Evolutionary conservation across 2,888 invertebrate species (phyloP), one percentile per base, ranked within the genome.

Genomic region (Hirtodrosophila trivittata): DNA sequence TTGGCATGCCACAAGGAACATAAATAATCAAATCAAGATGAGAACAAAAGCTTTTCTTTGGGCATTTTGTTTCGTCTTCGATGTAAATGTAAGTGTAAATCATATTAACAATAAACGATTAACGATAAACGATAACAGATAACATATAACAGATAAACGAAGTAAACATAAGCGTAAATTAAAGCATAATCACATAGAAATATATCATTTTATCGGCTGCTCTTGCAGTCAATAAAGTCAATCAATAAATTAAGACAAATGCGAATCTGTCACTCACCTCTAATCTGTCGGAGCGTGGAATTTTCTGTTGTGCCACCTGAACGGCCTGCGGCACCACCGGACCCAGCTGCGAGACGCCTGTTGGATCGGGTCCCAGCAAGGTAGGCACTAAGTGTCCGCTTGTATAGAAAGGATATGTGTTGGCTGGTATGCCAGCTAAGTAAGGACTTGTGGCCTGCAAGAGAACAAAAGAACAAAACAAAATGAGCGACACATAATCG

Each of bases 281-380:
- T 92, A 98, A 94, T 93, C 98, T 94, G 92, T 97, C 97, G 91
- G 97, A 95, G 92, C 97, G 95, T 88, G 96, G 96, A 94, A 97
- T 94, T 93, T 98, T 97, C 93, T 97, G 97, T 92, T 97, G 95
- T 92, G 95, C 95, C 91, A 95, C 96, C 92, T 92, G 96, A 91
- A 94, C 96, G 91, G 94, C 95, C 93, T 96, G 96, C 91, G 94
- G 96, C 91, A 94, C 95, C 88, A 94, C 95, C 86, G 91, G 91
- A 77, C 96, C 95, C 86, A 97, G 93, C 78, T 95, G 96, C 89
- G 96, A 96, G 88, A 94, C 95, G 67, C 92, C 92, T 88, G 95
- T 93, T 72, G 95, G 97, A 92, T 97, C 97, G 83, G 96, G 96
- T 69, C 96, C 95, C 92, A 97, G 94, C 92, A 97, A 94, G 87